phyloP scores from a whole-genome alignment of 1,140 invertebrate species.

The Himalopsyche phryganea region DNA sequence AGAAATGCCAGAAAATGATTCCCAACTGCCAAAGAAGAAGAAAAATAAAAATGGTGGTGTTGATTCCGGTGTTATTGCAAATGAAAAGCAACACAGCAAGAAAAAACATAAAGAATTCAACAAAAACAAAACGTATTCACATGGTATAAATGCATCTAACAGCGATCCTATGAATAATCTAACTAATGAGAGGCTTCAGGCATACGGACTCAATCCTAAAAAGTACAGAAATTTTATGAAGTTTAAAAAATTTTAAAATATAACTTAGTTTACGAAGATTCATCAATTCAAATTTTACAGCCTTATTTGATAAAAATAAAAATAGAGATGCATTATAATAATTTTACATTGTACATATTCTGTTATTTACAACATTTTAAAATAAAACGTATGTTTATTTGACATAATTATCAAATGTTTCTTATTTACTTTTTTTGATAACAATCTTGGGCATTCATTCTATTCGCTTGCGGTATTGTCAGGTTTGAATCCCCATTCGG shows the following conservation, averaged over 20 bases:
- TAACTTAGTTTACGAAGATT: no score
- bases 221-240: slow-evolving; percentile 62
- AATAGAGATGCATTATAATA: no score
- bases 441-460: no score
- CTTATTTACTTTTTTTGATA: no score
- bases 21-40: slow-evolving; percentile 25
- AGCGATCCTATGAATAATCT: slow-evolving; percentile 48
- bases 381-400: no score
- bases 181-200: slow-evolving; percentile 75
- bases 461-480: no score
- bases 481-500: no score
- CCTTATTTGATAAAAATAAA: no score
- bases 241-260: slow-evolving; percentile 48
- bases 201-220: slow-evolving; percentile 89
- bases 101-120: slow-evolving; percentile 11
- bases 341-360: no score
- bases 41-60: slow-evolving; percentile 34
- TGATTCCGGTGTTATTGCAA: slow-evolving; percentile 4
- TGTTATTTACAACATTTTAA: no score
- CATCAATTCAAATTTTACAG: no score
- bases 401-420: no score
- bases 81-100: slow-evolving; percentile 10
- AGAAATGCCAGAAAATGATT: background rate
- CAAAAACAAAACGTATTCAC: slow-evolving; percentile 1
- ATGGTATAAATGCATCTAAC: slow-evolving; percentile 20